Evolutionary conservation across 2,797 vertebrate genomes (phyloP).

Genomic region (Sebastiscus tertius): DNA sequence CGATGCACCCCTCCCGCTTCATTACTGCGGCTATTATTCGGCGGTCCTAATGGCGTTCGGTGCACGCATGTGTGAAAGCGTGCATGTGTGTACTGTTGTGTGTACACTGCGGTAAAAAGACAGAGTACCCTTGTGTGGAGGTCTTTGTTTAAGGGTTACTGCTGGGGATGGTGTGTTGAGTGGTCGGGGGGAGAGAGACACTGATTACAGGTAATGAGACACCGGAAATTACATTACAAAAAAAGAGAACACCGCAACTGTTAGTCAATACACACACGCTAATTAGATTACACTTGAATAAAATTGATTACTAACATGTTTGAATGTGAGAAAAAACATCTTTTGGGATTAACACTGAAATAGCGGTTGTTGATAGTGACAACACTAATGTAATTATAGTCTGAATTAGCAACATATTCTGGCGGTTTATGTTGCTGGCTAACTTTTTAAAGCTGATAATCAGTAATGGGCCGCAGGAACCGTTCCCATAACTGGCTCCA

Average conservation of each 20-base stretch:
- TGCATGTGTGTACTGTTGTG: conserved; percentile 4
- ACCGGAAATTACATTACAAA: conserved; percentile 54
- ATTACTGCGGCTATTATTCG: conserved; percentile 69
- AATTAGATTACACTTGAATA: conserved; percentile 31
- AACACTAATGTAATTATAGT: conserved; percentile 12
- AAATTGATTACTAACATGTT: conserved; percentile 12
- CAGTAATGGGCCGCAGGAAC: conserved; percentile 27
- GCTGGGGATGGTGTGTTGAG: conserved; percentile 1
- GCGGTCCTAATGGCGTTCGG: conserved; percentile 55
- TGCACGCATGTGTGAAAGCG: conserved; percentile 14
- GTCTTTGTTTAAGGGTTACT: conserved; percentile 55
- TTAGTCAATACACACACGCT: conserved; percentile 2
- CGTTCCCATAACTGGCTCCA: conserved; percentile 15
- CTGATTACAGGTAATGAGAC: conserved; percentile 66
- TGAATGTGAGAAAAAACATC: conserved; percentile 23
- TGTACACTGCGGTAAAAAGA: conserved; percentile 14
- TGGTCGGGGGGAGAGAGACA: conserved; percentile 11
- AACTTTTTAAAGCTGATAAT: conserved; percentile 25
- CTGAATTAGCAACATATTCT: conserved; percentile 34
- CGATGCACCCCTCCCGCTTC: conserved; percentile 63
- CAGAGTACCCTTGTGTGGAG: conserved; percentile 38
- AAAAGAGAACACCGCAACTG: conserved; percentile 7
- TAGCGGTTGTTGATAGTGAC: background rate
- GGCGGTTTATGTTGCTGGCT: conserved; percentile 21
- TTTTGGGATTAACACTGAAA: background rate